Evolutionary conservation across 1,140 invertebrate species (phyloP).

Genomic region (Aricia agestis): DNA sequence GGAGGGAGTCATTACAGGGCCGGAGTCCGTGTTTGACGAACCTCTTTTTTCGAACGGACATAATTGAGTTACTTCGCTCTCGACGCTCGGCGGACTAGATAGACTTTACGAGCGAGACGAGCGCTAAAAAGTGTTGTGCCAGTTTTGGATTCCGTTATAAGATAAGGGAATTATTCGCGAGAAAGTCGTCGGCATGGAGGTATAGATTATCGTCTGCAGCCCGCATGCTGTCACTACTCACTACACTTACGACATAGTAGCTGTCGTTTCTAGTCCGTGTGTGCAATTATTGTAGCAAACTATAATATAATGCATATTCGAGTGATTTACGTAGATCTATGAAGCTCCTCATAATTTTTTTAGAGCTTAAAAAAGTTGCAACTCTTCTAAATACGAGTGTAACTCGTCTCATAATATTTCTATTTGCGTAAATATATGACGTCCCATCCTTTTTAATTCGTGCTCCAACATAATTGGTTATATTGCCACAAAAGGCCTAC

Average conservation of each 20-base stretch:
- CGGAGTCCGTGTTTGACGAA: slow-evolving; percentile 33
- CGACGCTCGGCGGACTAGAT: neutral
- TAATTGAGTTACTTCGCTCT: neutral
- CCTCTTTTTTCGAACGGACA: slow-evolving; percentile 5
- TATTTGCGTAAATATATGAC: neutral
- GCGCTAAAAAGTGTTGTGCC: slow-evolving; percentile 7
- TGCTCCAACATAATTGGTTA: slow-evolving; percentile 12
- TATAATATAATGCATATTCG: neutral
- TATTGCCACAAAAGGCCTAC: slow-evolving; percentile 15
- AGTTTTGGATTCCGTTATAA: slow-evolving; percentile 42
- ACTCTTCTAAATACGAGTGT: neutral
- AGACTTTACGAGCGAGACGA: neutral
- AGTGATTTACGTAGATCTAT: neutral
- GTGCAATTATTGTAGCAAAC: neutral
- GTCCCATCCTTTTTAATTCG: slow-evolving; percentile 2
- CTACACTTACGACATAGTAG: slow-evolving; percentile 34
- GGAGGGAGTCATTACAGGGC: slow-evolving; percentile 64
- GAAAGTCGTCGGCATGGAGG: slow-evolving; percentile 48
- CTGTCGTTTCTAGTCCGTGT: slow-evolving; percentile 21
- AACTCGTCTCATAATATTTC: neutral
- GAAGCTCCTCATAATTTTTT: neutral
- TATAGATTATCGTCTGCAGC: slow-evolving; percentile 50
- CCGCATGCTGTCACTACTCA: slow-evolving; percentile 40
- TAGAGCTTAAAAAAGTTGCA: neutral
- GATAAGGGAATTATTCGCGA: slow-evolving; percentile 58